Evolutionary conservation across 2,888 invertebrate genomes (phyloP).

Genomic region (Dusona sp.): DNA sequence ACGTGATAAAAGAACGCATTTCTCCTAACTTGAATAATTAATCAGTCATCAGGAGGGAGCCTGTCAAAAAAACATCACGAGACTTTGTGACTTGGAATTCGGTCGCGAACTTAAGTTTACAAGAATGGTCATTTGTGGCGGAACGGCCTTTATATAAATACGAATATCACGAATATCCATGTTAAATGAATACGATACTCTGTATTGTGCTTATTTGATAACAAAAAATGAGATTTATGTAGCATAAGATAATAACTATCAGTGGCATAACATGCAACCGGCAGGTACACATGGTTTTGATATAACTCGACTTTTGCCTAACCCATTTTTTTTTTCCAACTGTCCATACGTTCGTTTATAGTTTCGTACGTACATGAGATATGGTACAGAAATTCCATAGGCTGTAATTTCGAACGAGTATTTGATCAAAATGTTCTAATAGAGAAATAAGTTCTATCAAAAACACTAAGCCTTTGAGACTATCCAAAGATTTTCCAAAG

Average conservation of each 20-base stretch:
- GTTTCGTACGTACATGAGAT: not conserved
- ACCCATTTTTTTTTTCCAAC: slow-evolving; percentile 5
- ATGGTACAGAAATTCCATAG: too few relatives aligned
- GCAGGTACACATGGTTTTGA: slow-evolving; percentile 32
- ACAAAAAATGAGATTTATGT: slow-evolving; percentile 2
- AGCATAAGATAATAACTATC: not conserved
- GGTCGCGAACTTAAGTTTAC: not conserved
- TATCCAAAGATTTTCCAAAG: not conserved
- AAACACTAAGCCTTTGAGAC: not conserved
- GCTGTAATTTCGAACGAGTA: not conserved
- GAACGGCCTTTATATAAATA: not conserved
- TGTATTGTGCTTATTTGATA: not conserved
- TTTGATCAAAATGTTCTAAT: not conserved
- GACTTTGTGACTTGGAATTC: not conserved
- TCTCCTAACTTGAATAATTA: not conserved
- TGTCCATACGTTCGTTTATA: not conserved
- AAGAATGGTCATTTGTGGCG: not conserved
- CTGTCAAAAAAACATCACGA: not conserved
- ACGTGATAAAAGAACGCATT: not conserved
- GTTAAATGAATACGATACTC: not conserved
- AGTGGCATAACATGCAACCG: slow-evolving; percentile 11
- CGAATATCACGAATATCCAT: not conserved
- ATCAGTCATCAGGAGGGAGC: not conserved
- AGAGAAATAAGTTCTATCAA: not conserved
- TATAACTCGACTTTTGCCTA: not conserved